Base-by-base conservation (phyloP, 2,797 vertebrate species). In the Hafferia zeledoni region DNA sequence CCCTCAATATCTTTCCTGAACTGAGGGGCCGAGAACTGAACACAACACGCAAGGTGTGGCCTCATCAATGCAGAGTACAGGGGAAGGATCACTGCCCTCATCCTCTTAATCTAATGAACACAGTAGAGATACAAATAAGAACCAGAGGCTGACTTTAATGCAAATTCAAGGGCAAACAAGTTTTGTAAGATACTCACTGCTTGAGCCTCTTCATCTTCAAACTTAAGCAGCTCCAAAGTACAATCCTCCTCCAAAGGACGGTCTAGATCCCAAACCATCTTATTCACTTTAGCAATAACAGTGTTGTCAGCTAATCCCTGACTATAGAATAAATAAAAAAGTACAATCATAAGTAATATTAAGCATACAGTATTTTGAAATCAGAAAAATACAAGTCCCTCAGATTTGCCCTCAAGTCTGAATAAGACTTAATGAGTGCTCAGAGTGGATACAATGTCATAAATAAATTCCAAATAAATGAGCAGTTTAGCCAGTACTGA, bases 121-220 rank as follows among this genome's bases (percentile, higher is more conserved):
- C 9, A 39, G 7, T 11, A 35, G 46, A 83, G 37, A 77, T 14
- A 43, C 18, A 71, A 80, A 11, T 27, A 67, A 39, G 4, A 74
- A 30, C 10, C 10, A 2, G 1, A 76, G 9, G 24, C 5, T 52
- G n/a, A 85, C 18, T 33, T 80, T 61, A 71, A 92, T 37, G 44
- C 14, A 89, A 87, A 91, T 46, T 8, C n/a, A 59, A 69, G 3
- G 4, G 17, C 63, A 94, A 86, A 74, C 33, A 84, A 8, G 10
- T 71, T 74, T 61, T 47, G 7, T 16, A 79, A 74, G 68, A 89
- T 64, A 98, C 98, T 99, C 97, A 99, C 99, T 69, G 99, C 99
- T 96, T 99, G 99, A 68, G 99, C 99, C 64, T 99, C 99, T 60
- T 99, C 99, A 57, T 99, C 98, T 61, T 99, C 99, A 97, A 99